Evolutionary conservation across 1,140 invertebrate genomes (phyloP).

Genomic region (Asobara japonica): DNA sequence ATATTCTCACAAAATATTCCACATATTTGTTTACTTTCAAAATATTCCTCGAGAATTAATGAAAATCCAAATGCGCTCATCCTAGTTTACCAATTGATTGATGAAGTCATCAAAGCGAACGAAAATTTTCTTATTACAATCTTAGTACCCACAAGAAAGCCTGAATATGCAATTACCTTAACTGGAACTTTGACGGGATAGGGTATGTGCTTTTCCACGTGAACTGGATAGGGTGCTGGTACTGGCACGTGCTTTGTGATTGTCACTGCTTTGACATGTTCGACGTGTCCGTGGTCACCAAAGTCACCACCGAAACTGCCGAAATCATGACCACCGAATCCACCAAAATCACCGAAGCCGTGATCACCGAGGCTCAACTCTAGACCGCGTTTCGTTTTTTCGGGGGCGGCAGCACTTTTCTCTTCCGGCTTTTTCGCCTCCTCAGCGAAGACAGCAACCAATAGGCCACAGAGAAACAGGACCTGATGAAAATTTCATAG

Average conservation of each 20-base stretch:
- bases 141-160: too few relatives aligned
- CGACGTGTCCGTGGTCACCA: constrained; percentile 48
- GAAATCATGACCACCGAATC: constrained; percentile 31
- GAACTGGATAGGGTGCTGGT: constrained; percentile 62
- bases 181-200: constrained; percentile 62
- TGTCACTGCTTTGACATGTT: constrained; percentile 62
- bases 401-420: constrained; percentile 30
- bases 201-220: constrained; percentile 61
- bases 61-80: too few relatives aligned
- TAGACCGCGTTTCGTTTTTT: constrained; percentile 58
- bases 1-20: too few relatives aligned
- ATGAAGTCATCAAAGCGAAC: too few relatives aligned
- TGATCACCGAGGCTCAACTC: constrained; percentile 54
- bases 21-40: too few relatives aligned
- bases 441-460: constrained; percentile 48
- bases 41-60: too few relatives aligned
- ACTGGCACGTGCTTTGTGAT: constrained; percentile 66
- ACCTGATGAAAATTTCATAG: constrained; percentile 42
- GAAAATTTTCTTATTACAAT: too few relatives aligned
- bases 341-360: constrained; percentile 35
- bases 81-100: too few relatives aligned
- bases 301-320: constrained; percentile 36
- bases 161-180: too few relatives aligned
- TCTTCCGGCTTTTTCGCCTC: constrained; percentile 41
- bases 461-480: constrained; percentile 50